Evolutionary conservation across 2,888 invertebrate species (phyloP).

Genomic region (Pachydiplax longipennis): DNA sequence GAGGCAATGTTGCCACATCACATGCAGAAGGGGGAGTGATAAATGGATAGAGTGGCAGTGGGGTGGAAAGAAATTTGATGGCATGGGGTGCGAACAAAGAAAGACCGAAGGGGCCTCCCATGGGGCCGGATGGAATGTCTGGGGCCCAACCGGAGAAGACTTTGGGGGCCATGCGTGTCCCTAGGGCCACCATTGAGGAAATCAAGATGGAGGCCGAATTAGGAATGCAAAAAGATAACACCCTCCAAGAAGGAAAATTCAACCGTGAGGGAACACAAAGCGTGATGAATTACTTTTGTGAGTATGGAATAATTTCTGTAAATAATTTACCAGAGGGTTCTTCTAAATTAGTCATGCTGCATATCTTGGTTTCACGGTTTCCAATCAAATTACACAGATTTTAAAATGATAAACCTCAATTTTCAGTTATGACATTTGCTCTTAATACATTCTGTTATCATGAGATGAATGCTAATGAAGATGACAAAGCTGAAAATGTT

Average conservation of each 20-base stretch:
- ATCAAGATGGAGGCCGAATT: background rate
- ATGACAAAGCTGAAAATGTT: too few relatives aligned
- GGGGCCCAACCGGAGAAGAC: slow-evolving; percentile 11
- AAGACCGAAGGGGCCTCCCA: slow-evolving; percentile 11
- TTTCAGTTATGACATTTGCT: background rate
- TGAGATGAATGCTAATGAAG: background rate
- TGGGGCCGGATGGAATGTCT: slow-evolving; percentile 1
- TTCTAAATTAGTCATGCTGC: background rate
- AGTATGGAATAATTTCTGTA: background rate
- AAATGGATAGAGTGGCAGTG: slow-evolving; percentile 34
- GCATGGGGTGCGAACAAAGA: slow-evolving; percentile 36
- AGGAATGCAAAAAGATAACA: background rate
- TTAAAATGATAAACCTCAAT: background rate
- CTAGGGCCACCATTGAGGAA: slow-evolving; percentile 27
- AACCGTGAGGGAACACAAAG: background rate
- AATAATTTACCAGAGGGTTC: background rate
- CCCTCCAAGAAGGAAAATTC: background rate
- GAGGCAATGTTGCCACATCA: slow-evolving; percentile 42
- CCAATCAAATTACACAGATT: background rate
- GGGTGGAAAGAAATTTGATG: slow-evolving; percentile 25
- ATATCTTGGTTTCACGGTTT: background rate
- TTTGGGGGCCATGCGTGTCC: background rate
- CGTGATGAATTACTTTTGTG: background rate
- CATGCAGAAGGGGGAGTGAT: slow-evolving; percentile 28
- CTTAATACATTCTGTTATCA: background rate